Conservation (phyloP, 2,797 vertebrate genomes). For the Urocyon cinereoargenteus region DNA sequence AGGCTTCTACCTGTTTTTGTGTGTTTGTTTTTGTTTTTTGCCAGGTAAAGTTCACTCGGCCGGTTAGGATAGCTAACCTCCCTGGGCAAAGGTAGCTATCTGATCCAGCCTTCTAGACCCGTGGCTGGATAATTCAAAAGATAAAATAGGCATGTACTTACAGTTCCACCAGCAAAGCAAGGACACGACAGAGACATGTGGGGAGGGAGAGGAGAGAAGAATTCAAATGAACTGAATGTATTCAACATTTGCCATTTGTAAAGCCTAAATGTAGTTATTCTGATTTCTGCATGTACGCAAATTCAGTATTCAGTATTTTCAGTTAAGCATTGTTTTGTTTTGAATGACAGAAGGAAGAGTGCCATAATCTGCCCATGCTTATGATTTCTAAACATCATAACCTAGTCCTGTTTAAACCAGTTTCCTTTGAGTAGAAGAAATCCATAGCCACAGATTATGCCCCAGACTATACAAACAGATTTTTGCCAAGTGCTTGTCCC, state of each 20-base stretch:
- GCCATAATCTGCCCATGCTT: background rate
- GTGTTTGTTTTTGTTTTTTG: background rate
- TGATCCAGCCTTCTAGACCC: background rate
- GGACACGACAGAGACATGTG: background rate
- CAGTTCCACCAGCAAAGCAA: background rate
- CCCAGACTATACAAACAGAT: background rate
- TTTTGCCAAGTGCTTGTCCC: background rate
- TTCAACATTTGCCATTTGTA: background rate
- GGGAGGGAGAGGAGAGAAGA: background rate
- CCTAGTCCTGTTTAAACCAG: constrained; percentile 26
- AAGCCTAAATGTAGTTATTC: background rate
- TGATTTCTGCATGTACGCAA: background rate
- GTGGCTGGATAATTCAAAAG: background rate
- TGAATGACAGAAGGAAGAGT: background rate
- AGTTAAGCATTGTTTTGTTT: background rate
- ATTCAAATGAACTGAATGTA: background rate
- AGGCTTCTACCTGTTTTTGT: background rate
- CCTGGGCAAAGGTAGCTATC: background rate
- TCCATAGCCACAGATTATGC: background rate
- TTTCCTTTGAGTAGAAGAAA: constrained; percentile 14
- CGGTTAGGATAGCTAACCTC: background rate
- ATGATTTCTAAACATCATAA: background rate
- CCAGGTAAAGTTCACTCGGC: background rate
- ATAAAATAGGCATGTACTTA: background rate
- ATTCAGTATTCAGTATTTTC: background rate